Evolutionary conservation across 2,113 vertebrate species (phyloP), one percentile per base, ranked within the genome.

Genomic region (Caloenas nicobarica): DNA sequence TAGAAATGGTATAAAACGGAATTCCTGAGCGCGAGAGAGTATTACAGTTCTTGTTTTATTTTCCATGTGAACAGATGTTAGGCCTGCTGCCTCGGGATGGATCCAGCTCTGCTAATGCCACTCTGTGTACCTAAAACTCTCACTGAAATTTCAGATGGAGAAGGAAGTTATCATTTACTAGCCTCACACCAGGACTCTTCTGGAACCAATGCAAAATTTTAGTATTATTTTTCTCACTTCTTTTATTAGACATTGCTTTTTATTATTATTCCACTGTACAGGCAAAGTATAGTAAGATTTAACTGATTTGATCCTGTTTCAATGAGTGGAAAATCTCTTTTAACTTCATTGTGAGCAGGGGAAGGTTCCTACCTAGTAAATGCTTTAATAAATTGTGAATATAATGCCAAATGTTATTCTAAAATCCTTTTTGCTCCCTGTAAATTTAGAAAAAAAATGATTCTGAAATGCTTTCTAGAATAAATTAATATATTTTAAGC

Each of bases 91-190:
- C 77, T 92, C 86, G 81, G 92, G 93, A 91, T 74, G 8, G 2
- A 79, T 93, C 92, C 96, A 96, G 54, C 73, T 92, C 53, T 86
- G 69, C 44, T 79, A 94, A 91, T 96, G 90, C 76, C 4, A 1
- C 76, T 90, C 72, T 72, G 80, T 78, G 65, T 92, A 81, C 86
- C 92, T 96, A 94, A 88, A 96, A 76, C 25, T 84, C 80, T 93
- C 81, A 33, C 48, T 72, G 93, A 95, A 80, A 83, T 79, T 94
- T 96, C 77, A 89, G 76, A 84, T 2, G 4, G 76, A 69, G 79
- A 51, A 93, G 74, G 68, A 96, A 94, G 71, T 90, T 96, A 60
- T 68, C 90, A 70, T 93, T 95, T 86, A 93, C 77, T 93, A 81
- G 34, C 48, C 92, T 93, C 88, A 76, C 36, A 61, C n/a, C 1